phyloP scores from a whole-genome alignment of 2,888 invertebrate species.

The Trimorus sp. region DNA sequence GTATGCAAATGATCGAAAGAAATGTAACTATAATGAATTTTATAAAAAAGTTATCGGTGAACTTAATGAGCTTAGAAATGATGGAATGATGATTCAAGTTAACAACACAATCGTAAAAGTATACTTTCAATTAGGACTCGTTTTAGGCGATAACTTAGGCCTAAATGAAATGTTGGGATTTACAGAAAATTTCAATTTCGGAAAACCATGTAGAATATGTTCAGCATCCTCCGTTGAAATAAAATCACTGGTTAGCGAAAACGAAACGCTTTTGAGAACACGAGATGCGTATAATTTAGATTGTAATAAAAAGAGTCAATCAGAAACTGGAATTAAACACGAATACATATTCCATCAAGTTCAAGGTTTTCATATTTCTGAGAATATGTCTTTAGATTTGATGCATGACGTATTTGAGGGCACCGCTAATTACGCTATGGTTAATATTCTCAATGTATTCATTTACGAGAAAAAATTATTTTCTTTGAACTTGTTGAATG shows the following conservation, averaged over 20 bases:
- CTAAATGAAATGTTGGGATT: constrained; percentile 51
- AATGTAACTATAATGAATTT: constrained; percentile 20
- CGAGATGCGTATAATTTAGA: constrained; percentile 14
- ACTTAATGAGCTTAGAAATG: constrained; percentile 37
- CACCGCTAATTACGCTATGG: constrained; percentile 28
- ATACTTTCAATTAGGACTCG: constrained; percentile 31
- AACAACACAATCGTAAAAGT: constrained; percentile 19
- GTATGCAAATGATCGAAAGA: constrained; percentile 38
- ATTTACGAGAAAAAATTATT: constrained; percentile 50
- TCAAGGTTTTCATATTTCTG: constrained; percentile 33
- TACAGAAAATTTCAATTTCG: constrained; percentile 26
- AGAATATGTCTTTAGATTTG: constrained; percentile 31
- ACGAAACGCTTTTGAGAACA: constrained; percentile 17
- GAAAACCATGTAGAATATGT: constrained; percentile 44
- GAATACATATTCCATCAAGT: constrained; percentile 24
- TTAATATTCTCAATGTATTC: constrained; percentile 35
- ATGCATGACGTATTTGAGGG: constrained; percentile 54
- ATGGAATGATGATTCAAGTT: constrained; percentile 30
- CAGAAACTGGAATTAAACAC: constrained; percentile 26
- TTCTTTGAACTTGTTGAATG: constrained; percentile 42
- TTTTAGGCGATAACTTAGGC: constrained; percentile 40
- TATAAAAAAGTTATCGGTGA: constrained; percentile 32
- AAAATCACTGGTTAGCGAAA: constrained; percentile 12
- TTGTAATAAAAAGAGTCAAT: constrained; percentile 12
- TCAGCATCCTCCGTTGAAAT: constrained; percentile 15